Evolutionary conservation across 2,888 invertebrate species (phyloP), one percentile per base, ranked within the genome.

Genomic region (Phalangium opilio): DNA sequence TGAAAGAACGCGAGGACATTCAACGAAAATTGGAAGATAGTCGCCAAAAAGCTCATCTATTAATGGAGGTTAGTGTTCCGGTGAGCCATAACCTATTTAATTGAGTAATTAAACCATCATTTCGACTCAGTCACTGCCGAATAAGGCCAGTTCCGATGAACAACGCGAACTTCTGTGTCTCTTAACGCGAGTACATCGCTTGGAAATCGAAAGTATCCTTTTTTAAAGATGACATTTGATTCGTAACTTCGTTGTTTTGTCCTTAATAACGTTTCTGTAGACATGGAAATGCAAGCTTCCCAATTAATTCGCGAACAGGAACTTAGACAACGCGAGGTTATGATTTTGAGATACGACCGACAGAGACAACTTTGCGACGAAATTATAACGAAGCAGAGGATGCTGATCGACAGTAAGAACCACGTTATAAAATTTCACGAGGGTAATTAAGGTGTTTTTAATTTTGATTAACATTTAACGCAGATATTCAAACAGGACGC

Each of bases 111-210:
- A 46, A 49, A 49, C 38, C 7, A 15, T 36, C 17, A 36, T 49
- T 15, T 53, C 55, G n/a, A 40, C 43, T 19, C 62, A 83, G 86
- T 83, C 83, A 69, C 69, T 91, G 50, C 86, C 90, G 3, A 81
- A 80, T 45, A 75, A 82, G 46, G 78, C 89, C 45, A 83, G 79
- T 61, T 84, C 83, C 51, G 83, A 85, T 45, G 87, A 91, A 55
- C 91, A 95, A 68, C 74, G 84, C 38, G 93, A 95, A 64, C 77
- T 93, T 47, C 67, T 87, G 49, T 79, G 83, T 18, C 70, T 95
- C 43, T 78, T 95, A 64, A 84, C 89, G 61, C 77, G 85, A 56
- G 89, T 93, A 35, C 91, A 93, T 63, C 86, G 90, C 67, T 71
- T 91, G 47, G 93, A 93, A 68, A 89, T 91, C 0, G 87, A 90